Evolutionary conservation across 1,140 invertebrate genomes (phyloP).

Genomic region (Atta colombica): DNA sequence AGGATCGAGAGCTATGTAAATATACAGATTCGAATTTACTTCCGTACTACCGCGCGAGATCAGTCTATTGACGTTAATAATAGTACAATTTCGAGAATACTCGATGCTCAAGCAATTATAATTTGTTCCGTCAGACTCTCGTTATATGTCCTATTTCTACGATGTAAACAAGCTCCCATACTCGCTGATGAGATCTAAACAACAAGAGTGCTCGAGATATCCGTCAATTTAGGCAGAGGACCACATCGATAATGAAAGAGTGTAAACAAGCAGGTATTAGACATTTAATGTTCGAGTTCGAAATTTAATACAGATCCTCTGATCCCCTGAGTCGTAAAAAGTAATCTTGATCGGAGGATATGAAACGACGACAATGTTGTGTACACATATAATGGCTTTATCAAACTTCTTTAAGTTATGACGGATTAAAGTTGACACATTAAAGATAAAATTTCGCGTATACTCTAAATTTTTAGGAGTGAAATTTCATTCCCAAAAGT

Average conservation of each 20-base stretch:
- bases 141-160: background rate
- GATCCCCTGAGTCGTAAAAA: background rate
- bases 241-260: conserved; percentile 4
- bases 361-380: background rate
- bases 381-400: background rate
- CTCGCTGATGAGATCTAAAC: background rate
- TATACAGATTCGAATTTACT: conserved; percentile 39
- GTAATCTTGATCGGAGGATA: conserved; percentile 20
- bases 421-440: background rate
- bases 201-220: conserved; percentile 17
- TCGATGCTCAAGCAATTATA: conserved; percentile 2
- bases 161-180: background rate
- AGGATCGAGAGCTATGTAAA: conserved; percentile 47
- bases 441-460: background rate
- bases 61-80: conserved; percentile 33
- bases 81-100: background rate
- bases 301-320: conserved; percentile 16
- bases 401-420: background rate
- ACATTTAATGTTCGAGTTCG: conserved; percentile 36
- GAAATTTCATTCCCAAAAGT: too few species aligned
- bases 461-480: too few species aligned
- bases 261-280: conserved; percentile 31
- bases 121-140: background rate
- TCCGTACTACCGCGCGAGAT: background rate
- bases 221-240: conserved; percentile 12